These are phyloP conservation scores for Silurus asotus DNA, from an alignment of 2,113 vertebrate species.

Conservation along the genomic window DNA sequence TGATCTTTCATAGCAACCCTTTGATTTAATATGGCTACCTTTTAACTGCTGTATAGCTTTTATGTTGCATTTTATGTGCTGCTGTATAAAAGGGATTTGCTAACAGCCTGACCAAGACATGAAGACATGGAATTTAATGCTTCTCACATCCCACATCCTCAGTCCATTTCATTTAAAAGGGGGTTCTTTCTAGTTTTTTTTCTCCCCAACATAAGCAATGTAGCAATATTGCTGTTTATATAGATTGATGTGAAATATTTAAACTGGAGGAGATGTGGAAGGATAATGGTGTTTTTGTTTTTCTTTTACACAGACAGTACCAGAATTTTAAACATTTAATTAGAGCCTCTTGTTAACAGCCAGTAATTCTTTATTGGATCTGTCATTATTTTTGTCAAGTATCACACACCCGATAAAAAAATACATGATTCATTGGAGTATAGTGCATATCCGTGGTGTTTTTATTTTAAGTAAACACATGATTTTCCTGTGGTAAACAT, in stretches of 20 bases:
- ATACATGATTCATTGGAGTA: background rate
- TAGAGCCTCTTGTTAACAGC: background rate
- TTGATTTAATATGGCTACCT: background rate
- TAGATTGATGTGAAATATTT: conserved; percentile 12
- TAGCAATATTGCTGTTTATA: background rate
- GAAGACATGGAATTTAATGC: conserved; percentile 13
- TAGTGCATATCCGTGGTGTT: background rate
- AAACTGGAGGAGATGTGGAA: background rate
- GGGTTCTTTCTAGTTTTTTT: background rate
- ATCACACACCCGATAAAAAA: conserved; percentile 20
- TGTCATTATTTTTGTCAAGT: background rate
- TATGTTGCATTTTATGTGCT: background rate
- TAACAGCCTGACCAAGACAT: background rate
- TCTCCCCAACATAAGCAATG: background rate
- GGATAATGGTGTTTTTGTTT: background rate
- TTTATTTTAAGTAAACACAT: background rate
- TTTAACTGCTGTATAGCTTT: background rate
- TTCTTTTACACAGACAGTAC: conserved; percentile 6
- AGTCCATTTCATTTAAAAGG: conserved; percentile 7
- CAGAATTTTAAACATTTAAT: conserved; percentile 15
- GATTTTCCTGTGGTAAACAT: background rate
- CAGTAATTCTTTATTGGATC: conserved; percentile 8
- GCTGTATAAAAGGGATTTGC: background rate
- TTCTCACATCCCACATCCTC: background rate
- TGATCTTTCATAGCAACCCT: background rate